Base-by-base conservation (phyloP, 2,113 vertebrate species). In the Ursus arctos region DNA sequence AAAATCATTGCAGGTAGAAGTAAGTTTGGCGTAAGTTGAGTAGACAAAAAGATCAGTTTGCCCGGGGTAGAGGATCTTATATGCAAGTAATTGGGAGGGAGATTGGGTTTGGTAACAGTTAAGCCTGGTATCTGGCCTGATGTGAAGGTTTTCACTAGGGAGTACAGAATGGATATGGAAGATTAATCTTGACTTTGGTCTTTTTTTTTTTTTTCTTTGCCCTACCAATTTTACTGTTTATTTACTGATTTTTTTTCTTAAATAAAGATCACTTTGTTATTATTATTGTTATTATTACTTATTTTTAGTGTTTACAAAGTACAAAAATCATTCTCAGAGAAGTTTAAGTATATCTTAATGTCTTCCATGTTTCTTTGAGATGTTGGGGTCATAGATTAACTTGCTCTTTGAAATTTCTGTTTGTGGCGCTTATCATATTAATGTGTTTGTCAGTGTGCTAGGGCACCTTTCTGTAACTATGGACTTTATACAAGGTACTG, bases 401-500 rank as follows among this genome's bases (percentile, higher is more conserved):
- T 86, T 65, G n/a, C 55, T 82, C 6, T 72, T 84, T 94, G 86
- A 87, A 92, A 72, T 93, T 86, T 82, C 13, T 87, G 4, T 92
- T 94, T 94, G 36, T 95, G 69, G 40, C n/a, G 67, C 33, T 55
- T 90, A 36, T 7, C 49, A 43, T 33, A 14, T 83, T 28, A 71
- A 15, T 82, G 11, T 86, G 49, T 95, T 67, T 92, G 90, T 67
- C 55, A 94, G 40, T 67, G 81, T 92, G 76, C 40, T 87, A 74
- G 40, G 40, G 31, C 90, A n/a, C 65, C 65, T 94, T 55, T 90
- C 53, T 94, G n/a, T 94, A 88, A 91, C 74, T 43, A 15, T 74
- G 93, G 63, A 85, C 80, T 97, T 98, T 95, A 87, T 95, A 33
- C 74, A 63, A 84, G 55, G 72, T 96, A 93, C 71, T 91, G 31